Conservation (phyloP, 2,113 vertebrate genomes). For the Podarcis raffonei region DNA sequence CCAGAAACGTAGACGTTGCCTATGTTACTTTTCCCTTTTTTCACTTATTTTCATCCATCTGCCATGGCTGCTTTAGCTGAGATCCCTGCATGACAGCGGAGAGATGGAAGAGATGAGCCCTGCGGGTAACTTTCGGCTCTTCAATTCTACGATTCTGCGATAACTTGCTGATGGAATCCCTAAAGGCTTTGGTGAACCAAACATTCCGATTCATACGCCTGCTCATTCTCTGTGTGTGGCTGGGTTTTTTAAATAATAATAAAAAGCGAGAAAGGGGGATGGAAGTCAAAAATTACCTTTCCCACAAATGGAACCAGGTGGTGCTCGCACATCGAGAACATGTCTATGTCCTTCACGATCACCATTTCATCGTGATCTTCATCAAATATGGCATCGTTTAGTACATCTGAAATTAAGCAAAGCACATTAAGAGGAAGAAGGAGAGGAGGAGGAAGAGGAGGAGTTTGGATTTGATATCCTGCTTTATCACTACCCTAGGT, state of each 20-base stretch:
- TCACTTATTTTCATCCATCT: too few relatives aligned
- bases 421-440: not conserved
- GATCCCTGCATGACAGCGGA: too few relatives aligned
- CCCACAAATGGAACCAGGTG: constrained; percentile 97
- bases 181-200: not conserved
- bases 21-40: too few relatives aligned
- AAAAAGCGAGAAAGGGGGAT: not conserved
- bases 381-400: constrained; percentile 98
- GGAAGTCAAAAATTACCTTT: constrained; percentile 80
- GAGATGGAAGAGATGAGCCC: too few relatives aligned
- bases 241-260: too few relatives aligned
- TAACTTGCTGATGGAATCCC: not conserved
- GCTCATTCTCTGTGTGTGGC: not conserved
- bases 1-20: too few relatives aligned
- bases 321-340: constrained; percentile 99
- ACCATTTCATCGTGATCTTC: constrained; percentile 99
- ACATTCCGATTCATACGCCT: not conserved
- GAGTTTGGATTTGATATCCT: too few relatives aligned
- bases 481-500: too few relatives aligned
- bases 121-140: too few relatives aligned
- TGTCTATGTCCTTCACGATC: constrained; percentile 99
- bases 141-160: too few relatives aligned
- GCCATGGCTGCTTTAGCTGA: too few relatives aligned
- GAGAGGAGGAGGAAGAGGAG: too few relatives aligned
- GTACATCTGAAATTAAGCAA: constrained; percentile 83